A percentile compares a stretch with the other conserved stretches of the same genome.
Conservation (phyloP, 2,113 vertebrate genomes). For the Embiotoca jacksoni region DNA sequence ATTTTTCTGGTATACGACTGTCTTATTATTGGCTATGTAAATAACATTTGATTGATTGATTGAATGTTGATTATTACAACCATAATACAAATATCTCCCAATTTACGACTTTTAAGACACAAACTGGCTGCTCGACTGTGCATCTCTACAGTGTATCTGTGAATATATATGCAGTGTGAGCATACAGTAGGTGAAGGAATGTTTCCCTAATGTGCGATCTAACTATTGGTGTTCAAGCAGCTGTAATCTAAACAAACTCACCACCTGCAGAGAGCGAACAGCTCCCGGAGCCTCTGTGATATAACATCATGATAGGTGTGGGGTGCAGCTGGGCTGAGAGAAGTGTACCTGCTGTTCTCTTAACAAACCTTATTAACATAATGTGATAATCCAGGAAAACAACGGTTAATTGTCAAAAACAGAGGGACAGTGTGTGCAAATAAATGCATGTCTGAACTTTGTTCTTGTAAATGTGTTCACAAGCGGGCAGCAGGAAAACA, state of each 20-base stretch:
- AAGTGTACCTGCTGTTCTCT: slow-evolving; percentile 33
- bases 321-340: slow-evolving; percentile 32
- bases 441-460: slow-evolving; percentile 4
- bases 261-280: slow-evolving; percentile 10
- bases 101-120: too few relatives aligned
- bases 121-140: neutral
- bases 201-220: neutral
- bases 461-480: slow-evolving; percentile 13
- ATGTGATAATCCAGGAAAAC: slow-evolving; percentile 35
- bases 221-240: neutral
- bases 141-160: too few relatives aligned
- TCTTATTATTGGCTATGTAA: too few relatives aligned
- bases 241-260: slow-evolving; percentile 8
- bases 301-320: slow-evolving; percentile 5
- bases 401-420: slow-evolving; percentile 34
- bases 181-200: neutral
- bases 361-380: slow-evolving; percentile 27
- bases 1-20: too few relatives aligned
- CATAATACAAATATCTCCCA: too few relatives aligned
- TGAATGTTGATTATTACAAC: too few relatives aligned
- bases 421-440: neutral
- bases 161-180: neutral
- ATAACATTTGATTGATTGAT: too few relatives aligned
- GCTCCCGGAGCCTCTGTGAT: slow-evolving; percentile 13
- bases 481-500: slow-evolving; percentile 16